Evolutionary conservation across 2,113 vertebrate genomes (phyloP), one percentile per base, ranked within the genome.

Genomic region (Miniopterus natalensis): DNA sequence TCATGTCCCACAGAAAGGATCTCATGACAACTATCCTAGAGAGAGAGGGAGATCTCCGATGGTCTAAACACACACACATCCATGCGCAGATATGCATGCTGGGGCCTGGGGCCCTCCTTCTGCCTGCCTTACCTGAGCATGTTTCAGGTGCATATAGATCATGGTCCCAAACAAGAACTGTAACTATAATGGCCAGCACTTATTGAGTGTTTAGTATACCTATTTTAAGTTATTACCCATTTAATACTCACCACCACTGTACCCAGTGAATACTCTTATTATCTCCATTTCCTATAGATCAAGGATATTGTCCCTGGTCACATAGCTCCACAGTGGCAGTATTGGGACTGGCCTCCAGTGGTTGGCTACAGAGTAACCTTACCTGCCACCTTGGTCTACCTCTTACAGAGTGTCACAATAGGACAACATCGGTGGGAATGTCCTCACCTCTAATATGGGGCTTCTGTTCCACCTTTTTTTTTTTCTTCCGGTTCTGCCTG

Each of bases 161-260:
- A 80, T 12, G 40, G 23, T 36, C 6, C 15, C 42, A 12, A 11
- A 53, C 17, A 70, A 27, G 47, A 92, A 47, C 8, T 20, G 25
- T 66, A 70, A 29, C 47, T 66, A 5, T 29, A 57, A 27, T 57
- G 66, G 89, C n/a, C 20, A 84, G 49, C 2, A 57, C 15, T 63
- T 47, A 59, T 0, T 12, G 6, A 42, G 63, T 14, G 47, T 36
- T 85, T 36, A 51, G 25, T 42, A 1, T 53, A 25, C 11, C 10
- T 18, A 42, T 59, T 90, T 94, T 79, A 84, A 85, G 92, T 92
- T 45, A 90, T 47, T 75, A 68, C 73, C 18, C 42, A 1, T n/a
- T 92, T 74, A 42, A 47, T 21, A 57, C 20, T 74, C 15, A 42
- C 14, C 78, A 15, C 59, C 77, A 55, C 31, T 40, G 18, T 57